phyloP scores from a whole-genome alignment of 1,140 invertebrate genomes.

The Tetragonula clypearis region DNA sequence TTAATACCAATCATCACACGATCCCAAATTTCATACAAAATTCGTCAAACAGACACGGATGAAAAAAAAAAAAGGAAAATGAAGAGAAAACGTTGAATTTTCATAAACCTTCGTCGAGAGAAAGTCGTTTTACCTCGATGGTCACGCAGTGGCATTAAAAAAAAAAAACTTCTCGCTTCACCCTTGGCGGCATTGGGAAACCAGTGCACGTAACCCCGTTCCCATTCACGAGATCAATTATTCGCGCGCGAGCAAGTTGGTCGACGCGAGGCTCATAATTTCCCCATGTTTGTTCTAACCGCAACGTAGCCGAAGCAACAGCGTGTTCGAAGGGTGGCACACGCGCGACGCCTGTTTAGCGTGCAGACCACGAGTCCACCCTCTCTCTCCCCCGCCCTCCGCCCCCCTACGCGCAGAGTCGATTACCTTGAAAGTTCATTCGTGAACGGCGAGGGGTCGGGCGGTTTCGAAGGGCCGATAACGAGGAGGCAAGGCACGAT shows the following conservation, averaged over 20 bases:
- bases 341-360: conserved; percentile 43
- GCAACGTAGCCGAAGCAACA: conserved; percentile 47
- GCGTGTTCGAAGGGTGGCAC: conserved; percentile 41
- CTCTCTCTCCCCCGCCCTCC: background rate
- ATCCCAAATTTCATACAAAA: background rate
- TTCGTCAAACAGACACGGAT: background rate
- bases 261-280: conserved; percentile 39
- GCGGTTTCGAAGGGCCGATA: conserved; percentile 48
- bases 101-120: background rate
- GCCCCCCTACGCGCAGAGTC: conserved; percentile 9
- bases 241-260: conserved; percentile 52
- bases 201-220: conserved; percentile 38
- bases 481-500: conserved; percentile 57
- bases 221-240: conserved; percentile 47
- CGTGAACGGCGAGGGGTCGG: conserved; percentile 21
- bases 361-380: conserved; percentile 48
- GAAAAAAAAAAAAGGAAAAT: background rate
- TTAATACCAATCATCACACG: too few species aligned
- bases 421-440: conserved; percentile 64
- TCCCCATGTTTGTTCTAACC: conserved; percentile 58
- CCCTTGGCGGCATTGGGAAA: conserved; percentile 2
- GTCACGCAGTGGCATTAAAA: conserved; percentile 9
- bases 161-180: background rate
- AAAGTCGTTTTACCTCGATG: background rate
- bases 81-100: conserved; percentile 6